These are phyloP conservation scores for Notothenia rossii DNA, from an alignment of 2,113 vertebrate species.

Conservation along the genomic window DNA sequence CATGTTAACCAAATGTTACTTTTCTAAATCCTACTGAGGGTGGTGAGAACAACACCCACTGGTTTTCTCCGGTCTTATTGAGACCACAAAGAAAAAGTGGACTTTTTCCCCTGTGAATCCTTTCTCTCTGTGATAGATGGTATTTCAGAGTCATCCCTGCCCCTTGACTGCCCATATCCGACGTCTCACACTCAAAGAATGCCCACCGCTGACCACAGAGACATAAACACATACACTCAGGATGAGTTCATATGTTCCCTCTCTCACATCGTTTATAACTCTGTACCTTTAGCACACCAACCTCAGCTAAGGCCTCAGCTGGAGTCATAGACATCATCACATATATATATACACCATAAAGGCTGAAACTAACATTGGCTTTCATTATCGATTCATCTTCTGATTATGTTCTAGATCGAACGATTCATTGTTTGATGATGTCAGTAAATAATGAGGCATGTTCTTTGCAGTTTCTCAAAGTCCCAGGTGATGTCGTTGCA, in stretches of 20 bases:
- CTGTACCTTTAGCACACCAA: neutral
- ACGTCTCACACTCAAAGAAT: constrained; percentile 37
- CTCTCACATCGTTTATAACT: neutral
- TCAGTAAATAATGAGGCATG: no score
- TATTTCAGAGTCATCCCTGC: constrained; percentile 19
- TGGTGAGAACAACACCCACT: neutral
- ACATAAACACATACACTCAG: constrained; percentile 2
- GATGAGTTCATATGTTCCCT: constrained; percentile 19
- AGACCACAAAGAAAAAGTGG: constrained; percentile 8
- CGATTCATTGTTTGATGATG: no score
- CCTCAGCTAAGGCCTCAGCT: neutral
- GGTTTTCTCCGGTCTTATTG: constrained; percentile 12
- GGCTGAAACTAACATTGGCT: no score
- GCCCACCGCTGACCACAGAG: constrained; percentile 23
- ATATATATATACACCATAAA: neutral
- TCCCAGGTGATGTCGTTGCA: no score
- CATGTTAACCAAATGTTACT: constrained; percentile 17
- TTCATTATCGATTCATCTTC: no score
- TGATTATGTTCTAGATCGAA: no score
- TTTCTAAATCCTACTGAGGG: constrained; percentile 11
- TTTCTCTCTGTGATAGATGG: neutral
- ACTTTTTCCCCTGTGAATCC: constrained; percentile 27
- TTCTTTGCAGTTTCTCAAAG: no score
- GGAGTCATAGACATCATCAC: no score
- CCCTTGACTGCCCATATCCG: constrained; percentile 15